Percentiles rank a stretch among this genome's conserved stretches.
These are phyloP conservation scores for Formica exsecta DNA, from an alignment of 1,140 invertebrate genomes.

Conservation along the genomic window DNA sequence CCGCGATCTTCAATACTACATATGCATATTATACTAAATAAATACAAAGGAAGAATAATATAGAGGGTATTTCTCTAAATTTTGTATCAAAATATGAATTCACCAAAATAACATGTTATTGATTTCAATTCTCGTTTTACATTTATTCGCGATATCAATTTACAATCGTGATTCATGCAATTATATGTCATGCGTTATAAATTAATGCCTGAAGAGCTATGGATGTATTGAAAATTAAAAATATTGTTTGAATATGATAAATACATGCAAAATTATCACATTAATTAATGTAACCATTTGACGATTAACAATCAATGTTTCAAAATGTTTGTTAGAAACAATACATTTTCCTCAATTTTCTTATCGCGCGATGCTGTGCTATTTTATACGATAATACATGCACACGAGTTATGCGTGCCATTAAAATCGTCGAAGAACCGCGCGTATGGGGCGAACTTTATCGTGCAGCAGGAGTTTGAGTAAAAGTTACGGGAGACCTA, in stretches of 20 bases:
- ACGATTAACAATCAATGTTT: not conserved
- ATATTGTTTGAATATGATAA: not conserved
- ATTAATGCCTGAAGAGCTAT: not conserved
- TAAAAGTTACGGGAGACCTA: not conserved
- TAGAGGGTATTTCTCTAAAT: not conserved
- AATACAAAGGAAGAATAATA: not conserved
- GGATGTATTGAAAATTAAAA: not conserved
- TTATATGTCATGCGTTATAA: not conserved
- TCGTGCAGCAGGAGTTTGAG: not conserved
- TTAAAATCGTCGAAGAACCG: not conserved
- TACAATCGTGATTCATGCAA: constrained; percentile 5
- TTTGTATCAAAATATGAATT: constrained; percentile 22
- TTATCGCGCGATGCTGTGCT: not conserved
- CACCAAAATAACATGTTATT: constrained; percentile 23
- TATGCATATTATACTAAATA: not conserved
- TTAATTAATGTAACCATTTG: not conserved
- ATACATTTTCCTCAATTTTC: not conserved
- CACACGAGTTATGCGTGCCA: not conserved
- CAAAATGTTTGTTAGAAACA: not conserved
- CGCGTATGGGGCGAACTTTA: not conserved
- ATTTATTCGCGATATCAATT: not conserved
- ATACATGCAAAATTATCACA: constrained; percentile 23
- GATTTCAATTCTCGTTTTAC: not conserved
- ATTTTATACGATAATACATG: not conserved
- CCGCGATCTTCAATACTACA: constrained; percentile 3